These are phyloP conservation scores for Ochotona curzoniae DNA, from an alignment of 2,113 vertebrate genomes.

Conservation along the genomic window DNA sequence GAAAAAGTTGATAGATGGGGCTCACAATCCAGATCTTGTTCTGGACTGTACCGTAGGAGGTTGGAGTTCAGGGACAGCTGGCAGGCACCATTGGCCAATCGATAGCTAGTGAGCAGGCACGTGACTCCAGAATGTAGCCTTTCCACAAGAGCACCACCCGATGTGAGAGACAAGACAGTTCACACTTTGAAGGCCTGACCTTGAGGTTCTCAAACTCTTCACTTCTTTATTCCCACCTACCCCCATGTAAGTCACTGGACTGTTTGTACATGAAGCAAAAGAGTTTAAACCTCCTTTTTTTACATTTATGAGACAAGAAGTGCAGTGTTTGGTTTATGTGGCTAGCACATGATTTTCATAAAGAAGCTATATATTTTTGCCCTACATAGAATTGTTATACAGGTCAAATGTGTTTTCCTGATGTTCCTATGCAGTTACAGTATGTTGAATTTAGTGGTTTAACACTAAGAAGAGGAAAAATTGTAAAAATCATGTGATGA, in stretches of 20 bases:
- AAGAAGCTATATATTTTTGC: constrained; percentile 91
- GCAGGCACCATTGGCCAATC: constrained; percentile 80
- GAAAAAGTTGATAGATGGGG: constrained; percentile 80
- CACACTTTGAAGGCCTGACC: constrained; percentile 69
- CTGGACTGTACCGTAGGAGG: constrained; percentile 73
- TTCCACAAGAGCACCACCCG: constrained; percentile 55
- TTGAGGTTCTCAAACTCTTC: constrained; percentile 68
- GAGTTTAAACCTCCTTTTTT: constrained; percentile 85
- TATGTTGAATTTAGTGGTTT: constrained; percentile 87
- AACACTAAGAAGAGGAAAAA: constrained; percentile 83
- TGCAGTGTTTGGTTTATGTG: constrained; percentile 87
- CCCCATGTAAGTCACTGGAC: constrained; percentile 75
- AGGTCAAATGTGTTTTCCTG: constrained; percentile 88
- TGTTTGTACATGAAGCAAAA: constrained; percentile 84
- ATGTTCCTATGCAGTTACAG: constrained; percentile 89
- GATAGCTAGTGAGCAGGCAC: constrained; percentile 77
- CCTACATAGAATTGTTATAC: constrained; percentile 90
- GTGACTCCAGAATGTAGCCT: constrained; percentile 63
- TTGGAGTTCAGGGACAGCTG: constrained; percentile 81
- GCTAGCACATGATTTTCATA: constrained; percentile 90
- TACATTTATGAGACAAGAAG: constrained; percentile 85
- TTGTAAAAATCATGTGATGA: constrained; percentile 76
- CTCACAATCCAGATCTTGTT: constrained; percentile 76
- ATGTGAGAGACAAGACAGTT: neutral
- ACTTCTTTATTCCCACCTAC: neutral